Evolutionary conservation across 2,113 vertebrate species (phyloP), one percentile per base, ranked within the genome.

Genomic region (Tragelaphus imberbis): DNA sequence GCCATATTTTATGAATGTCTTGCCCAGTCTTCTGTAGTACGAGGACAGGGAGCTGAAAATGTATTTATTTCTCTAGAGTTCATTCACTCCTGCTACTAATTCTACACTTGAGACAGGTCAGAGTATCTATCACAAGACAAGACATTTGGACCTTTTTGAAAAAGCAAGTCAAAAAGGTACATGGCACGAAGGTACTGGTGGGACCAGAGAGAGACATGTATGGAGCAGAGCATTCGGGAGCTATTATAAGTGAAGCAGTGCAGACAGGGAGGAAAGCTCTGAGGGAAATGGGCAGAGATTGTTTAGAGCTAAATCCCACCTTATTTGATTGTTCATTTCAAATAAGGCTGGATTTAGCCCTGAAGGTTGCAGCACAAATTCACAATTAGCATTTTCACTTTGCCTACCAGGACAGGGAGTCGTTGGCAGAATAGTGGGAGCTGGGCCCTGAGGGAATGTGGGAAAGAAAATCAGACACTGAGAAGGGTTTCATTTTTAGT

Each of bases 31-130:
- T 94, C 79, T 88, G 77, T 91, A 84, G 82, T 55, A 84, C n/a
- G 25, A 65, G 75, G 30, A 92, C 3, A 55, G 12, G 27, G 15
- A 92, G 27, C 33, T 95, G 47, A 95, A 97, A 97, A 75, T 11
- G 63, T 82, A 68, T 55, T 89, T 96, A 85, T 81, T 94, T 94
- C 88, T 88, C n/a, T 88, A 93, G 68, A 79, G 15, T 88, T 91
- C 59, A 93, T 59, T 93, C 36, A 90, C 19, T 97, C 49, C 25
- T 90, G 12, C 33, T 71, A 93, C 16, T 44, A 84, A 77, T 36
- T 90, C n/a, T 65, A 90, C 2, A 56, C 6, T 33, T 53, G 16
- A 65, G 11, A 53, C 47, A 49, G 11, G 25, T 71, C 0, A 44
- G 68, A 79, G 79, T 53, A 79, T 65, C 16, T 75, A 71, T 51